A percentile compares a stretch with the other conserved stretches of the same genome.
phyloP scores from a whole-genome alignment of 2,888 invertebrate genomes.

The Nematopogon swammerdamellus region DNA sequence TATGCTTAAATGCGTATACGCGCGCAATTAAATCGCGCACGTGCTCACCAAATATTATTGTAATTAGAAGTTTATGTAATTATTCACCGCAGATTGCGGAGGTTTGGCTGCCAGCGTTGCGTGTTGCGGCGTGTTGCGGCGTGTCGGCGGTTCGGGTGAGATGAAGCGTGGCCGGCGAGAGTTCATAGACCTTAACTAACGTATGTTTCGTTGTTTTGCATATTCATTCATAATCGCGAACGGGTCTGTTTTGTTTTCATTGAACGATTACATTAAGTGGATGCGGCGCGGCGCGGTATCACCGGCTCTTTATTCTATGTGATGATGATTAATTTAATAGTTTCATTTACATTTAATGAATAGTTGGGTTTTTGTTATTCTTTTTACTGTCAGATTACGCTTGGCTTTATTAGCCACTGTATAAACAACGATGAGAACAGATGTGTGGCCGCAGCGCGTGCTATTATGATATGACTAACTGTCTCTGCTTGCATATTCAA shows the following conservation, averaged over 20 bases:
- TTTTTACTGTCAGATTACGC: background rate
- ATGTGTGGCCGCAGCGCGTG: no score
- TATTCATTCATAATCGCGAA: slow-evolving; percentile 22
- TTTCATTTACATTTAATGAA: background rate
- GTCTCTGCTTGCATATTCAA: no score
- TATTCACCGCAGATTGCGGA: background rate
- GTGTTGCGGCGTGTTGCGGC: no score
- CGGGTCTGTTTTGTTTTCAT: background rate
- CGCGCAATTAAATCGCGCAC: background rate
- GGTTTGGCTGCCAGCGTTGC: no score
- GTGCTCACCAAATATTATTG: background rate
- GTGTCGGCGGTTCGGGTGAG: no score
- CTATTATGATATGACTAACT: no score
- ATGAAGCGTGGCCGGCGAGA: no score
- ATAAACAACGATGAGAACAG: no score
- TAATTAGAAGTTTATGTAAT: background rate
- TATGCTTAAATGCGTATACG: background rate
- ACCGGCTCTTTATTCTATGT: background rate
- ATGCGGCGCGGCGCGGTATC: background rate
- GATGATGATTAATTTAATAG: background rate
- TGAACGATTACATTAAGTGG: background rate
- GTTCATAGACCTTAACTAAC: slow-evolving; percentile 9
- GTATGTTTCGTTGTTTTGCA: slow-evolving; percentile 26
- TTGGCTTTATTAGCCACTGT: background rate
- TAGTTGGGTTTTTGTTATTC: background rate